Evolutionary conservation across 2,113 vertebrate genomes (phyloP).

Genomic region (Neogale vison): DNA sequence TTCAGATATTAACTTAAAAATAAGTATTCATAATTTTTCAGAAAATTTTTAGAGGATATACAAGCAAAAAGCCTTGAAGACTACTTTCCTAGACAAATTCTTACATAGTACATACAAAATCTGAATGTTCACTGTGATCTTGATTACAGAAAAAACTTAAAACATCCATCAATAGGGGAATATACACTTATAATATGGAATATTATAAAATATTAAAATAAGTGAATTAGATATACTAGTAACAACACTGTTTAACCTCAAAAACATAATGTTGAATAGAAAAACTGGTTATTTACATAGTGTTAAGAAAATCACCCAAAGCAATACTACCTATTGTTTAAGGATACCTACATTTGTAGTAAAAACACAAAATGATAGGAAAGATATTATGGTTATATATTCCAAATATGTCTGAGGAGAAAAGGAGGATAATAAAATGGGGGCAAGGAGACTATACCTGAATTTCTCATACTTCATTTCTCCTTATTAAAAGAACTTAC

Average conservation of each 20-base stretch:
- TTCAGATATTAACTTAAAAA: slow-evolving; percentile 38
- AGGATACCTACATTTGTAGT: neutral
- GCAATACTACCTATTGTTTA: neutral
- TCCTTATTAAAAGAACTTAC: neutral
- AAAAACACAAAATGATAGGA: slow-evolving; percentile 27
- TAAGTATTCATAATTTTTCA: slow-evolving; percentile 26
- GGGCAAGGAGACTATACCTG: neutral
- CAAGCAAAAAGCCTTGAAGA: slow-evolving; percentile 37
- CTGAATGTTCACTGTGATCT: neutral
- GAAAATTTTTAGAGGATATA: neutral
- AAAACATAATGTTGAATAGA: neutral
- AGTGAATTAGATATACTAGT: neutral
- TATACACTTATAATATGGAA: neutral
- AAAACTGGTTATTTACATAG: slow-evolving; percentile 8
- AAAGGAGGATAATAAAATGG: neutral
- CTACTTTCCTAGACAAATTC: neutral
- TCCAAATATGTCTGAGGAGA: slow-evolving; percentile 5
- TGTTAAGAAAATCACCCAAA: slow-evolving; percentile 15
- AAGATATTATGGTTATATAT: slow-evolving; percentile 38
- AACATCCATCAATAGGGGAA: neutral
- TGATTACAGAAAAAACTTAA: slow-evolving; percentile 27
- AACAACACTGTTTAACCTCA: neutral
- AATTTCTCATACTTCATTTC: slow-evolving; percentile 1
- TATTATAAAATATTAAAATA: slow-evolving; percentile 53
- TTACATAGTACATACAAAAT: neutral